A percentile compares a stretch with the other conserved stretches of the same genome.
Evolutionary conservation across 2,888 invertebrate species (phyloP).

Genomic region (Trichacis sp.): DNA sequence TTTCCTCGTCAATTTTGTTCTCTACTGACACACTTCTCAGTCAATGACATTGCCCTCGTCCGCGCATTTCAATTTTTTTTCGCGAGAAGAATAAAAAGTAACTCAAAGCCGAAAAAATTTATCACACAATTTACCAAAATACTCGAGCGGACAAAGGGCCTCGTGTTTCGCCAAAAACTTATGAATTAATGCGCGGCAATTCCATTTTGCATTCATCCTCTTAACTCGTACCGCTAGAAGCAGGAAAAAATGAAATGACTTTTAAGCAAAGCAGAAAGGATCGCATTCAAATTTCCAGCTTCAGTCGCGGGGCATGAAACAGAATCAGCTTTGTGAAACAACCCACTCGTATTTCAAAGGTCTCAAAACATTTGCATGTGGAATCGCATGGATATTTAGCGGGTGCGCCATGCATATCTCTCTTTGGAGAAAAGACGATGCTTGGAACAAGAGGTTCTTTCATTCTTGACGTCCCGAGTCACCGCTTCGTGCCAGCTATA

Average conservation of each 20-base stretch:
- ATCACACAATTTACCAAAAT: neutral
- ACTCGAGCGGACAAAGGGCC: neutral
- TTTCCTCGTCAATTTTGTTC: slow-evolving; percentile 8
- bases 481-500: slow-evolving; percentile 44
- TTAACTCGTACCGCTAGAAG: neutral
- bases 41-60: neutral
- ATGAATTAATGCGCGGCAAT: neutral
- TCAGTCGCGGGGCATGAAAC: slow-evolving; percentile 5
- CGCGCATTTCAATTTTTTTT: neutral
- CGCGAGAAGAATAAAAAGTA: neutral
- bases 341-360: slow-evolving; percentile 20
- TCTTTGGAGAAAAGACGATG: slow-evolving; percentile 15
- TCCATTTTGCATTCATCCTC: neutral
- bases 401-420: slow-evolving; percentile 16
- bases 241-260: neutral
- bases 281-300: slow-evolving; percentile 10
- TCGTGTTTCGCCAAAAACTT: neutral
- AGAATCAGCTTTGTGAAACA: slow-evolving; percentile 16
- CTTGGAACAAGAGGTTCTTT: slow-evolving; percentile 60
- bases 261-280: slow-evolving; percentile 1
- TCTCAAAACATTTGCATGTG: slow-evolving; percentile 24
- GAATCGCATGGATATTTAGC: slow-evolving; percentile 20
- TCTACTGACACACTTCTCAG: neutral
- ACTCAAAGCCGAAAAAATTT: neutral
- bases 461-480: slow-evolving; percentile 49